Conservation (phyloP, 2,797 vertebrate species). For the Spinus pinus region DNA sequence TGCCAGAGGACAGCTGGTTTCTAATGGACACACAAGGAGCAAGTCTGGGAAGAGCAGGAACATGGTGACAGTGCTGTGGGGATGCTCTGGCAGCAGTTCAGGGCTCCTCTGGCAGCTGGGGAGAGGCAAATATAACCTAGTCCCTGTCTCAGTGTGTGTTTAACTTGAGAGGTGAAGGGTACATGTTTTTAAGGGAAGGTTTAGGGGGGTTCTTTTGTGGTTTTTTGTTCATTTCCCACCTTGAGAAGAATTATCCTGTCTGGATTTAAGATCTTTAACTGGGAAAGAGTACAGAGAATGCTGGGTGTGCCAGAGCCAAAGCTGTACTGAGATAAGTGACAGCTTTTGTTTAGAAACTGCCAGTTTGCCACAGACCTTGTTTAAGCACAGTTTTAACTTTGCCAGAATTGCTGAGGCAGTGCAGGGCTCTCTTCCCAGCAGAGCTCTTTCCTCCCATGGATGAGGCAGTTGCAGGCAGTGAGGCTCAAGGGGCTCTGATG, state of each 20-base stretch:
- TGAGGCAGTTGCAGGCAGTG: not conserved
- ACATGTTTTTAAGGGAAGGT: not conserved
- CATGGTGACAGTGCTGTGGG: not conserved
- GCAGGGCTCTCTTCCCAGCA: not conserved
- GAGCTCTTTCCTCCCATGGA: not conserved
- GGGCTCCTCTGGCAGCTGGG: not conserved
- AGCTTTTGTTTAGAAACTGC: constrained; percentile 39
- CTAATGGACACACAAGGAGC: fast-evolving
- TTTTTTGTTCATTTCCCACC: not conserved
- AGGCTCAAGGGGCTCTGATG: not conserved
- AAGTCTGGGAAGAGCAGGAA: not conserved
- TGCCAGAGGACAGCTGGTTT: not conserved
- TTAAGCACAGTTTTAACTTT: not conserved
- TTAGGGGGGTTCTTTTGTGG: fast-evolving
- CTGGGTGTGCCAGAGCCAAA: not conserved
- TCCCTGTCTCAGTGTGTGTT: not conserved
- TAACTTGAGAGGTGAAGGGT: not conserved
- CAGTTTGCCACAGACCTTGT: constrained; percentile 3
- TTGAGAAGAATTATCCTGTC: not conserved
- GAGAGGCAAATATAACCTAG: not conserved
- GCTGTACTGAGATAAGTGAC: not conserved
- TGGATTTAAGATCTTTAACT: not conserved
- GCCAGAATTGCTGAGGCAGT: not conserved
- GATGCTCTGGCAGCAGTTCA: not conserved
- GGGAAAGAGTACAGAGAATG: not conserved